These are phyloP conservation scores for Poeciliopsis occidentalis DNA, from an alignment of 2,113 vertebrate species.

Conservation along the genomic window DNA sequence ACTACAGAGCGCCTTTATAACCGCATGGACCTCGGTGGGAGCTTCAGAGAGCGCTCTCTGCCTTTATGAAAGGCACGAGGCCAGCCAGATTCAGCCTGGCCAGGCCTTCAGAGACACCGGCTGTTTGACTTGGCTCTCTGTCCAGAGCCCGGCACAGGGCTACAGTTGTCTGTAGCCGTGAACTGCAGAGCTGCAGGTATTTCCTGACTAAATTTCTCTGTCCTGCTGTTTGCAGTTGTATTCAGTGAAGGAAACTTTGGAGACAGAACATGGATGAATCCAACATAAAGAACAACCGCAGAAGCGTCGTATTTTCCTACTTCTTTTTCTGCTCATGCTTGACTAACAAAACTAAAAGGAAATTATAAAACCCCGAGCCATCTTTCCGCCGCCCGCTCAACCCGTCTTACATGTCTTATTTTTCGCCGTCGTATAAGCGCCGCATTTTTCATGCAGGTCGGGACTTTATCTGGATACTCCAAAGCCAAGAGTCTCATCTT, in stretches of 20 bases:
- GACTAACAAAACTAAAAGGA: conserved; percentile 47
- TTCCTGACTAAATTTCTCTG: conserved; percentile 73
- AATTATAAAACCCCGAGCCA: conserved; percentile 56
- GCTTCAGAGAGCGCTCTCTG: conserved; percentile 68
- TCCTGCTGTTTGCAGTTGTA: conserved; percentile 75
- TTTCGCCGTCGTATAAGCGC: conserved; percentile 9
- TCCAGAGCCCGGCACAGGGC: conserved; percentile 62
- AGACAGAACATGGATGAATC: conserved; percentile 79
- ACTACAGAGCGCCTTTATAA: conserved; percentile 74
- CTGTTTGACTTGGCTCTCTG: conserved; percentile 75
- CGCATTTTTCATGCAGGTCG: conserved; percentile 19
- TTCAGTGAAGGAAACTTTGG: conserved; percentile 85
- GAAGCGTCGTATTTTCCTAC: conserved; percentile 13
- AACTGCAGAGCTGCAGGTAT: conserved; percentile 72
- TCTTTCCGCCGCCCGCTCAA: conserved; percentile 10
- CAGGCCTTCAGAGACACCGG: conserved; percentile 65
- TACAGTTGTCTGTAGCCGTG: conserved; percentile 67
- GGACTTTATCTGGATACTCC: conserved; percentile 39
- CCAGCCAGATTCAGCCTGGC: conserved; percentile 50
- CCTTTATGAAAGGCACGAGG: conserved; percentile 70
- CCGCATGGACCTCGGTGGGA: conserved; percentile 47
- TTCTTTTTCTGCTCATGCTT: conserved; percentile 24
- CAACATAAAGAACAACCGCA: conserved; percentile 46
- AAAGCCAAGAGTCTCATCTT: conserved; percentile 48
- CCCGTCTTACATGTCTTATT: conserved; percentile 29